Evolutionary conservation across 1,140 invertebrate genomes (phyloP).

Genomic region (Conus ventricosus): DNA sequence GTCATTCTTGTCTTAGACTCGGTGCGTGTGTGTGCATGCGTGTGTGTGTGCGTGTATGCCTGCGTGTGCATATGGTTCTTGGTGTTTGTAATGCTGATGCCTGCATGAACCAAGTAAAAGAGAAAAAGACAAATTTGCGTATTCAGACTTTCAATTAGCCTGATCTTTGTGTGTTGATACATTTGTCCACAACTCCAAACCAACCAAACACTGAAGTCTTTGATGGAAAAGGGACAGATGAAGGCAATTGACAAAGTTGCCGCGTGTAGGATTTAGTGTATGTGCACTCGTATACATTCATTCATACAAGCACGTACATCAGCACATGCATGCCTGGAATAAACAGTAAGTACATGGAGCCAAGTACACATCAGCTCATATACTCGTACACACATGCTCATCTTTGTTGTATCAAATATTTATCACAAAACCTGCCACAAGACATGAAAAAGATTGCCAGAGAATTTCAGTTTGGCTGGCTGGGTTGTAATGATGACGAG

Average conservation of each 20-base stretch:
- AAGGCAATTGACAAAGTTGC: background rate
- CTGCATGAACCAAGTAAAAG: background rate
- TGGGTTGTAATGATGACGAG: too few relatives aligned
- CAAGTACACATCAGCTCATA: too few relatives aligned
- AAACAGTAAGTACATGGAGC: too few relatives aligned
- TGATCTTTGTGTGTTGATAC: background rate
- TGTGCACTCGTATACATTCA: background rate
- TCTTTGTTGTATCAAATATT: too few relatives aligned
- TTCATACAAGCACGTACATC: background rate
- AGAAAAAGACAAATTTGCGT: background rate
- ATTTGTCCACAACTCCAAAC: background rate
- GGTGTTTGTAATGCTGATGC: too few relatives aligned
- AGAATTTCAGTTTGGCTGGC: too few relatives aligned
- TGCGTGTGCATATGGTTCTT: background rate
- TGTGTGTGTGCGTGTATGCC: conserved; percentile 1
- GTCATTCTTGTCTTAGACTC: too few relatives aligned
- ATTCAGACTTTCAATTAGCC: too few relatives aligned
- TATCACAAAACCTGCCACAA: too few relatives aligned
- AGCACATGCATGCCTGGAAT: background rate
- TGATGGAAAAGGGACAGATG: background rate
- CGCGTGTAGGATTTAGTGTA: background rate
- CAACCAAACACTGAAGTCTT: background rate
- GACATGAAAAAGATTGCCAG: too few relatives aligned
- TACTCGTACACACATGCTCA: too few relatives aligned
- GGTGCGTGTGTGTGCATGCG: background rate